These are phyloP conservation scores for Drosophila antonietae DNA, from an alignment of 2,888 invertebrate genomes.

Conservation along the genomic window DNA sequence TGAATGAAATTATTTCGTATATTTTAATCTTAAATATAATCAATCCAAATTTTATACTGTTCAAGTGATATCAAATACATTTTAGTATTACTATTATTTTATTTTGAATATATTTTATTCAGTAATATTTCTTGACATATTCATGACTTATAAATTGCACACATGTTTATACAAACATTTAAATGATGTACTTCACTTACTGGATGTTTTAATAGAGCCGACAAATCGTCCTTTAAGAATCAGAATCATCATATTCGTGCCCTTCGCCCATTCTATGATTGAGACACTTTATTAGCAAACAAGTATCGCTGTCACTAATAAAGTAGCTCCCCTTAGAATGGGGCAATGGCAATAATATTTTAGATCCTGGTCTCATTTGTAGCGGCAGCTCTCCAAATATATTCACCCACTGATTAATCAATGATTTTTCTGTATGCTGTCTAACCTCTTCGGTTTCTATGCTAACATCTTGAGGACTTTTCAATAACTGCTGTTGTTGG, in stretches of 20 bases:
- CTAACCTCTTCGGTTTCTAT: not conserved
- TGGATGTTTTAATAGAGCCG: no score
- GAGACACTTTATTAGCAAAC: constrained; percentile 26
- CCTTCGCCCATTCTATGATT: constrained; percentile 15
- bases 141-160: not conserved
- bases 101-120: no score
- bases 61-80: not conserved
- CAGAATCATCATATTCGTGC: constrained; percentile 10
- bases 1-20: not conserved
- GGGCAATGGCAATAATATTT: constrained; percentile 35
- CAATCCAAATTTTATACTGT: not conserved
- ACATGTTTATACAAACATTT: not conserved
- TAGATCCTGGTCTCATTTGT: constrained; percentile 32
- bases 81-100: no score
- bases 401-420: constrained; percentile 8
- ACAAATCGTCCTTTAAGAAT: not conserved
- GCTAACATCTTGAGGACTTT: not conserved
- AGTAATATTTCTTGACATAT: not conserved
- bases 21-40: no score
- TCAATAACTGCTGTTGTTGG: not conserved
- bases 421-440: not conserved
- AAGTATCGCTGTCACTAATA: constrained; percentile 12
- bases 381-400: constrained; percentile 22
- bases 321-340: constrained; percentile 30
- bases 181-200: not conserved